Base-by-base conservation (phyloP, 2,888 invertebrate species). In the Entomobrya proxima region DNA sequence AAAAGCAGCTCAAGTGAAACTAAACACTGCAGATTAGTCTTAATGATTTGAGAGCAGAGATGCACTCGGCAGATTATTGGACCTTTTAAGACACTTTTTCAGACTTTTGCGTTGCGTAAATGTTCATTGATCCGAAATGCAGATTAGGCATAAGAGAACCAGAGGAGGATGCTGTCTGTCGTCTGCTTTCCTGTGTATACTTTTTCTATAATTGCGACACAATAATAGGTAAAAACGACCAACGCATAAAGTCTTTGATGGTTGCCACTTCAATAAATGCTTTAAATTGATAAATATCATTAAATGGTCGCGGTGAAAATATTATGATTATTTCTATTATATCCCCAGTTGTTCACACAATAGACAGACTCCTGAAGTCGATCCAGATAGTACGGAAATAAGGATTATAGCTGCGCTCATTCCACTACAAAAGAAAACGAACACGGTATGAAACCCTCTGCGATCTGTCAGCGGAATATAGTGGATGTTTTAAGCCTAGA, bases 1-100 rank as follows among this genome's bases (percentile, higher is more conserved):
- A 67, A 78, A 67, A 67, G 21, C 47, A 50, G 47, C 40, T 78
- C 64, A 78, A 67, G 64, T 78, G 78, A 78, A 78, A 78, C 64
- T 67, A 78, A 78, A 78, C 32, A 47, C 61, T 44, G 21, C 35
- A 44, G 64, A 78, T 64, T 78, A 78, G 61, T 32, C 50, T 27
- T 67, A 78, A 61, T 78, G 47, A 61, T 67, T 64, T 27, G 21
- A 30, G 50, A 78, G 52, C 6, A 13, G 30, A 50, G 67, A 67
- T 67, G 37, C 37, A 21, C 40, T 67, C 37, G 21, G 6, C 1
- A 67, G 67, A 67, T 67, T 67, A 67, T 47, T 50, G 24, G 32
- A 50, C 21, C 35, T 35, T 75, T 55, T 18, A 35, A 55, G 55
- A 75, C 1, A 30, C 13, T 30, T 76, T 44, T 58, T 44, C 40